Evolutionary conservation across 2,113 vertebrate genomes (phyloP).

Genomic region (Delphinapterus leucas): DNA sequence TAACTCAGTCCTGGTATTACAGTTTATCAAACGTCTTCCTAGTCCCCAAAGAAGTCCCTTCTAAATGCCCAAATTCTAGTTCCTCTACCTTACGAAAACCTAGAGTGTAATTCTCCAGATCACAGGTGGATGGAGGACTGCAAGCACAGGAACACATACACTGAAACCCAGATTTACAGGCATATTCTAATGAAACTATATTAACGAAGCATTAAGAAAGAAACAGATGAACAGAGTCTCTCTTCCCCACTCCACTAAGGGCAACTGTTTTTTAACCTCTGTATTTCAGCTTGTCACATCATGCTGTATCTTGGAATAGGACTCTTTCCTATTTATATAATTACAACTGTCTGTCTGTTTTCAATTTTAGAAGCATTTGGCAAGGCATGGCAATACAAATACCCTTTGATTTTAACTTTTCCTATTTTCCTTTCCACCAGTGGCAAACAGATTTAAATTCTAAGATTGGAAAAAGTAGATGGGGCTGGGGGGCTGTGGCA

Average conservation of each 20-base stretch:
- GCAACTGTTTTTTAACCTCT: neutral
- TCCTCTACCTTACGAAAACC: slow-evolving; percentile 22
- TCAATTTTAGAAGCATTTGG: slow-evolving; percentile 10
- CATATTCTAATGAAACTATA: neutral
- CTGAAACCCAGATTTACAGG: slow-evolving; percentile 19
- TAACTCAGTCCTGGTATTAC: neutral
- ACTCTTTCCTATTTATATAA: neutral
- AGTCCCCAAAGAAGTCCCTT: neutral
- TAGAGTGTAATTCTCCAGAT: slow-evolving; percentile 80
- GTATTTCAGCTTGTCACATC: neutral
- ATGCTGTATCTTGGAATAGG: neutral
- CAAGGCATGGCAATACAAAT: neutral
- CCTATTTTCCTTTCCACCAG: neutral
- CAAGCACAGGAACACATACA: slow-evolving; percentile 76
- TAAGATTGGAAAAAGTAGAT: neutral
- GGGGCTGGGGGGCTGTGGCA: no score
- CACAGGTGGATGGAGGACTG: slow-evolving; percentile 86
- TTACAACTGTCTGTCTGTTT: neutral
- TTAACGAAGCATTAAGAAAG: neutral
- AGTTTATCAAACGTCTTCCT: neutral
- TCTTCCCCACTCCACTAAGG: neutral
- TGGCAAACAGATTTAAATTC: neutral
- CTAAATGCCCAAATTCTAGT: neutral
- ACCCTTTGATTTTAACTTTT: slow-evolving; percentile 7
- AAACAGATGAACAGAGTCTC: neutral